Base-by-base conservation (phyloP, 2,797 vertebrate genomes). In the Odontamblyopus lacepedii region DNA sequence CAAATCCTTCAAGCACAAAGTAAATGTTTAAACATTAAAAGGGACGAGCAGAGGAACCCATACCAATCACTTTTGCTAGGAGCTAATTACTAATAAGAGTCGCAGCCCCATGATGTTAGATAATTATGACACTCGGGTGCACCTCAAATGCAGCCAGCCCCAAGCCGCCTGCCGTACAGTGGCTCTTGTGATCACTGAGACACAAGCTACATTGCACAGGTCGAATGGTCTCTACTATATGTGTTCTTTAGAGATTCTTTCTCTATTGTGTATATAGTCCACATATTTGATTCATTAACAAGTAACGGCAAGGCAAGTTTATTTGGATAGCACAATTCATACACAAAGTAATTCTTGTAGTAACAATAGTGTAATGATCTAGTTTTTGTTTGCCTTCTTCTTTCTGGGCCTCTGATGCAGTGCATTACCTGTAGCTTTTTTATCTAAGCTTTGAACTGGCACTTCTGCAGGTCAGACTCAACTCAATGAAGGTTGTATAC, bases 1-100 rank as follows among this genome's bases (percentile, higher is more conserved):
- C 97, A 98, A 98, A 97, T 96, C 96, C 95, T 98, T 98, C 96
- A 97, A 97, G 96, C 97, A 97, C 96, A 96, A 96, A 97, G 96
- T 95, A 95, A 97, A 95, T 96, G 96, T 95, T 98, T 95, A 95
- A 97, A 96, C 96, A 97, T 97, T 96, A 96, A 97, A 94, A 96
- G 95, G 95, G 93, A 95, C 85, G 94, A 93, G 91, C 92, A 90
- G 92, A 93, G 95, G 93, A 96, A 96, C 95, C 95, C 95, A 94
- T 94, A 96, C 93, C 96, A 95, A 96, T 97, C 96, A 96, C 95
- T 92, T 94, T 92, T 87, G 88, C 90, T 91, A 92, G 95, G 93
- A 94, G 94, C 95, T 98, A 97, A 98, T 98, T 97, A 96, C 93
- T 94, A 96, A 97, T 97, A 95, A 96, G 96, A 96, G 95, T 93